These are phyloP conservation scores for Ornithoptera priamus DNA, from an alignment of 2,888 invertebrate species.

Conservation along the genomic window DNA sequence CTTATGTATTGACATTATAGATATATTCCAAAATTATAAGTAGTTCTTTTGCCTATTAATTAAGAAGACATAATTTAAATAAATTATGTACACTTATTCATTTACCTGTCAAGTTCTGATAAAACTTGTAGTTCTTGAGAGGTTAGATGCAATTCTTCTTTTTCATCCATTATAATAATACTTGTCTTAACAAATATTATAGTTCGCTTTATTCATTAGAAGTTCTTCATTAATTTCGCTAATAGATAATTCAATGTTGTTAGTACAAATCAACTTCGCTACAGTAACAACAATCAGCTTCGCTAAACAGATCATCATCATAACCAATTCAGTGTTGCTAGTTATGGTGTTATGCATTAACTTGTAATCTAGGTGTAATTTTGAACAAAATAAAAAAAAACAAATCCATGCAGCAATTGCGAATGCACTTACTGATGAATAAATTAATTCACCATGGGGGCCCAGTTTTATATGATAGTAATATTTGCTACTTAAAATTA, in stretches of 20 bases:
- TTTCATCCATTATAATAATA: constrained; percentile 72
- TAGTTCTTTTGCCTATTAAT: background rate
- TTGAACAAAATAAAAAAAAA: no score
- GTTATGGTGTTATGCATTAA: background rate
- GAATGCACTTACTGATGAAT: no score
- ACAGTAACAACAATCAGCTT: constrained; percentile 21
- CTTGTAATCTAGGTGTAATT: no score
- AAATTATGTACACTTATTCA: background rate
- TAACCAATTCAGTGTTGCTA: background rate
- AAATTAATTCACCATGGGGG: no score
- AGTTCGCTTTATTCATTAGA: constrained; percentile 5
- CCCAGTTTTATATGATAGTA: no score
- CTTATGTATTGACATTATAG: background rate
- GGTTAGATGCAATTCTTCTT: constrained; percentile 86
- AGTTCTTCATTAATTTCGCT: constrained; percentile 10
- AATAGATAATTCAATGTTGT: background rate
- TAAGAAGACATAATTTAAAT: background rate
- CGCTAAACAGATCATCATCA: constrained; percentile 13
- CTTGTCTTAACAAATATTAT: background rate
- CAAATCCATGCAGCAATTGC: no score
- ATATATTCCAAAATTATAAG: background rate
- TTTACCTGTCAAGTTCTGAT: constrained; percentile 92
- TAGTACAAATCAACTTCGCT: background rate
- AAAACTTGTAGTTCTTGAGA: constrained; percentile 91
- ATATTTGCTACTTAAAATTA: no score